Percentiles rank a stretch among this genome's conserved stretches.
phyloP scores from a whole-genome alignment of 2,113 vertebrate genomes.

The Asarcornis scutulata region DNA sequence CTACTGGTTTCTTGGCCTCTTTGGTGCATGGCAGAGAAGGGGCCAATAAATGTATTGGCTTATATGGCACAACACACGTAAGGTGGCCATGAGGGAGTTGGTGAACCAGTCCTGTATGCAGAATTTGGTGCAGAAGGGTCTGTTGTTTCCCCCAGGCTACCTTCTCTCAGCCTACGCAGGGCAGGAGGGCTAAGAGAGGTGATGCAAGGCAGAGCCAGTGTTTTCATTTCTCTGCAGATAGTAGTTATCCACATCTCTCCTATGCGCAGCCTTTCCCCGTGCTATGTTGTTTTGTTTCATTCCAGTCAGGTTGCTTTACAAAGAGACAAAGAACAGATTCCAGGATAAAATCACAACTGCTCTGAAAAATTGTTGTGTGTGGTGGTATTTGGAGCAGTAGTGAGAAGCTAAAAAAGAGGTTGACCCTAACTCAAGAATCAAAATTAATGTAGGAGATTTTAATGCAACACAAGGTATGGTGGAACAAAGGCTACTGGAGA shows the following conservation, averaged over 20 bases:
- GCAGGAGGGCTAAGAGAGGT: background rate
- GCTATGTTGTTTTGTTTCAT: background rate
- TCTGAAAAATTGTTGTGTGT: background rate
- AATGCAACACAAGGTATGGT: background rate
- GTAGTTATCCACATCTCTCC: background rate
- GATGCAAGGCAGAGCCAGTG: background rate
- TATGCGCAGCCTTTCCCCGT: background rate
- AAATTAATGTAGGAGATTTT: conserved; percentile 15
- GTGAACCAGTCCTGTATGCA: background rate
- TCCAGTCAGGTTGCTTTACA: background rate
- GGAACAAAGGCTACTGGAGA: background rate
- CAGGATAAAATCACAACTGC: background rate
- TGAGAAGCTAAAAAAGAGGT: background rate
- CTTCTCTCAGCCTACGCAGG: accelerated
- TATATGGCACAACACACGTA: background rate
- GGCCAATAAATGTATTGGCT: background rate
- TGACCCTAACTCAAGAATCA: background rate
- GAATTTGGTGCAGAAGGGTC: background rate
- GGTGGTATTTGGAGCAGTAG: background rate
- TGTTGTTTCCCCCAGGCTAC: background rate
- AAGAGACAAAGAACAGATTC: conserved; percentile 1
- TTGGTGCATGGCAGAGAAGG: background rate
- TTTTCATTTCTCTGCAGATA: background rate
- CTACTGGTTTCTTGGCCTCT: background rate
- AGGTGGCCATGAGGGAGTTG: background rate